A percentile compares a stretch with the other conserved stretches of the same genome.
Conservation (phyloP, 2,113 vertebrate species). For the Silurus glanis region DNA sequence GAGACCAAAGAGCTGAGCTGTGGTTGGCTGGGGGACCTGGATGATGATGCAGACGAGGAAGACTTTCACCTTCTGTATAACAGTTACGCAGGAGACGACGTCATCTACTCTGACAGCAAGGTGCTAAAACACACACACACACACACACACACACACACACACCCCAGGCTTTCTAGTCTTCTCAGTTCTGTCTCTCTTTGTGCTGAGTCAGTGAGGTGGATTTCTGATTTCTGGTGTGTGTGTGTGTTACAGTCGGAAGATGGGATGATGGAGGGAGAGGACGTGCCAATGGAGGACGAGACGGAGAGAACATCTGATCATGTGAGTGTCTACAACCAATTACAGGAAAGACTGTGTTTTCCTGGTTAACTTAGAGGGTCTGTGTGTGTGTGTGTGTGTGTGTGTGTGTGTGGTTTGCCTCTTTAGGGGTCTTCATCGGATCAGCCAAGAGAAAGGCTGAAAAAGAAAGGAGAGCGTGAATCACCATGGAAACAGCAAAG, state of each 20-base stretch:
- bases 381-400: neutral
- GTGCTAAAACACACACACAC: constrained; percentile 54
- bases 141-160: neutral
- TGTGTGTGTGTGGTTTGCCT: constrained; percentile 15
- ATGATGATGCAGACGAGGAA: constrained; percentile 71
- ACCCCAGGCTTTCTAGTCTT: neutral
- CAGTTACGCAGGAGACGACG: constrained; percentile 70
- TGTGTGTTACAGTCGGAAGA: constrained; percentile 69
- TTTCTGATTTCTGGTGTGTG: neutral
- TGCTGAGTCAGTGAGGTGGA: neutral
- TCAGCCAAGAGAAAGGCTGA: constrained; percentile 55
- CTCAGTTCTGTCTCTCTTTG: neutral
- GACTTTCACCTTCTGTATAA: constrained; percentile 76
- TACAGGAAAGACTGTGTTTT: neutral
- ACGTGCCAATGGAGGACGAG: constrained; percentile 67
- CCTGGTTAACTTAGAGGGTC: neutral
- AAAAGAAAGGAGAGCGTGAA: constrained; percentile 70
- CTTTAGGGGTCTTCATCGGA: constrained; percentile 60
- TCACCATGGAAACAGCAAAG: constrained; percentile 73
- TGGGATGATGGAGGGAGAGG: constrained; percentile 64
- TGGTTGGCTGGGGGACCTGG: constrained; percentile 63
- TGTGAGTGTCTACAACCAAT: constrained; percentile 62
- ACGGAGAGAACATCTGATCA: constrained; percentile 76
- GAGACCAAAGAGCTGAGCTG: constrained; percentile 42
- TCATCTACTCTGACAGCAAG: constrained; percentile 78